Base-by-base conservation (phyloP, 1,140 invertebrate species). In the Drosophila ohnishii region DNA sequence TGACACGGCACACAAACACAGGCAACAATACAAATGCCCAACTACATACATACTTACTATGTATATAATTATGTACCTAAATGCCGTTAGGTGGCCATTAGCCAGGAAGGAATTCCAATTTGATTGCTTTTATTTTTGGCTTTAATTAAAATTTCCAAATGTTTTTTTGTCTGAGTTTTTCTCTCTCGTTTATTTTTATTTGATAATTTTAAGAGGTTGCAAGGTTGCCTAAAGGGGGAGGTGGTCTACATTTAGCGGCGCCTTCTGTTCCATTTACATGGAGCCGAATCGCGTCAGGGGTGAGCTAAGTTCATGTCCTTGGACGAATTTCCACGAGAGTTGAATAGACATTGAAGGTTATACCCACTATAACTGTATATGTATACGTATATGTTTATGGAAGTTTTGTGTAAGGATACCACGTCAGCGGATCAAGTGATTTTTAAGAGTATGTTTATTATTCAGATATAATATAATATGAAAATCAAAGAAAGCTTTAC, bases 261-360 rank as follows among this genome's bases (percentile, higher is more conserved):
- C 39, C 44, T 57, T 64, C 44, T 58, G 22, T 56, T 42, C 45
- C 37, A 80, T 64, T 80, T 80, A 59, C 77, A 79, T 74, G 53
- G 48, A 39, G 14, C 19, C 42, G 32, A 37, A 37, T 28, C 35
- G 42, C 65, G 13, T 25, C 34, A n/a, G 65, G 35, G 51, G 44
- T 45, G 53, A 67, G 48, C 70, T 55, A 45, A 55, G 74, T 47
- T 70, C 64, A 69, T 74, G 82, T 81, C 82, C 82, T 86, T 81
- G 82, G 71, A 63, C 82, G 78, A 85, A 78, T 85, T 85, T 75
- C 53, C 7, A 35, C 40, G 51, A 61, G 82, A 81, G 82, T 86
- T 86, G 78, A 86, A 86, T 78, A 86, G 56, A 86, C 82, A 63
- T 30, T 53, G 70, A 86, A 86, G 82, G 78, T 72, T 81, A 67